Evolutionary conservation across 2,797 vertebrate species (phyloP).

Genomic region (Artibeus jamaicensis): DNA sequence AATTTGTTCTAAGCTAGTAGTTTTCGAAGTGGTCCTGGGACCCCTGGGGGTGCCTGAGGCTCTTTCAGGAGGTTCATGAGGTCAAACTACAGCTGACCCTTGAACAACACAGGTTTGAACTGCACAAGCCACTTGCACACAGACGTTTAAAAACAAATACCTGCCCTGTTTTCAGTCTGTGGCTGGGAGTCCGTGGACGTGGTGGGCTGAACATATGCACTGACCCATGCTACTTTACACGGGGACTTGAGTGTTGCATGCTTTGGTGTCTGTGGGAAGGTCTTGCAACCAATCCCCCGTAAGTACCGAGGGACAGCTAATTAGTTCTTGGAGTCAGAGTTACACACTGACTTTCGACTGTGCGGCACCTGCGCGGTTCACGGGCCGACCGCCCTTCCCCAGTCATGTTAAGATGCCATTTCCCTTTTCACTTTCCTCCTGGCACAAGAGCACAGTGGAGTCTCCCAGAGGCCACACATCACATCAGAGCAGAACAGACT

Average conservation of each 20-base stretch:
- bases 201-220: no score
- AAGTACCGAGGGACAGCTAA: neutral
- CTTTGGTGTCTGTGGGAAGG: neutral
- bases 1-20: neutral
- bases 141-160: neutral
- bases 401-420: neutral
- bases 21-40: neutral
- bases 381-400: neutral
- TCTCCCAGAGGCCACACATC: neutral
- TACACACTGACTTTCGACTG: neutral
- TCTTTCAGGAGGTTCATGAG: neutral
- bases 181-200: neutral
- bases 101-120: neutral
- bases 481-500: no score
- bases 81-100: neutral
- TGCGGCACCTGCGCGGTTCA: neutral
- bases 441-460: rapidly evolving
- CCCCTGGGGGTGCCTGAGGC: no score
- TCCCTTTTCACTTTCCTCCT: neutral
- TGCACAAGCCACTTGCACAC: neutral
- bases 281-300: no score
- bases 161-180: neutral
- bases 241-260: neutral
- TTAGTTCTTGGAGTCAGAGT: neutral
- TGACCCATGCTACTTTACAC: neutral